Conservation (phyloP, 2,113 vertebrate species). For the Numenius arquata region DNA sequence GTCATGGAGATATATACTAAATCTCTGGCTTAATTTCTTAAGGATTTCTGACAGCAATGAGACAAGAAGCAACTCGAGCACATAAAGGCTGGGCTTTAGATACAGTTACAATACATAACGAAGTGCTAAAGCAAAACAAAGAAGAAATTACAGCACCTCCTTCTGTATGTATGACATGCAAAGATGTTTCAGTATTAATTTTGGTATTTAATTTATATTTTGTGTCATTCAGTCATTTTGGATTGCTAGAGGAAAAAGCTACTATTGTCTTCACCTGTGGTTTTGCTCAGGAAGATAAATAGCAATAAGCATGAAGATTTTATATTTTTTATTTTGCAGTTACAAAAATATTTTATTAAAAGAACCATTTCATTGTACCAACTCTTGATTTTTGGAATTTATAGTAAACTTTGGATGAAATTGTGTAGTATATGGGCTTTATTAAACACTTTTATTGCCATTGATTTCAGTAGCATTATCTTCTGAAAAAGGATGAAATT, state of each 20-base stretch:
- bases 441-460: background rate
- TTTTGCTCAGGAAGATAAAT: background rate
- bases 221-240: background rate
- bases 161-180: conserved; percentile 53
- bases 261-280: background rate
- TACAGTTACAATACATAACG: conserved; percentile 73
- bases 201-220: background rate
- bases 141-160: conserved; percentile 73
- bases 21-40: conserved; percentile 40
- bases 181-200: background rate
- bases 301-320: background rate
- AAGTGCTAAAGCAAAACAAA: conserved; percentile 71
- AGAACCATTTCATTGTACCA: background rate
- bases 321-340: background rate
- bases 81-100: conserved; percentile 82
- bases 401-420: background rate
- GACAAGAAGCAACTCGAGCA: conserved; percentile 77
- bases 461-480: background rate
- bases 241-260: background rate
- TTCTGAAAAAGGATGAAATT: background rate
- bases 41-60: conserved; percentile 81
- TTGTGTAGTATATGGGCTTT: background rate
- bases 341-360: background rate
- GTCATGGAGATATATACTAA: background rate
- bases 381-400: background rate